Evolutionary conservation across 2,888 invertebrate species (phyloP), one percentile per base, ranked within the genome.

Genomic region (Catocala nupta): DNA sequence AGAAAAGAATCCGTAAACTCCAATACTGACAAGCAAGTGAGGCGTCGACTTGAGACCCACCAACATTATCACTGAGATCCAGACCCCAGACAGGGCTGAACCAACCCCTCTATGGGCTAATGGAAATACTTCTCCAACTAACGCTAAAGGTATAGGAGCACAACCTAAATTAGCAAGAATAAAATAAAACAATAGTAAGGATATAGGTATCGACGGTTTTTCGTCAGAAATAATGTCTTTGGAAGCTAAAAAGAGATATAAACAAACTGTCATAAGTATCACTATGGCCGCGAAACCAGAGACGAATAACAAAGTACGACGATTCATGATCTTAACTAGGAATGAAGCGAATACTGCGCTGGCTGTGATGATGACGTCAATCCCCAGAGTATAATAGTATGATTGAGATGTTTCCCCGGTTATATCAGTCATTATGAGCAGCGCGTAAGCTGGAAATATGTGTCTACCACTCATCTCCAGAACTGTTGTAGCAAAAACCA

Each of bases 71-170:
- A 85, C 5, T 0, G 87, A 86, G 10, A 88, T 48, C 1, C 83
- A 63, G 0, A 82, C 57, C 0, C 90, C 90, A 0, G 82, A 71
- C 0, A 82, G 65, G 0, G 82, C 68, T 10, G 84, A 78, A 0
- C 90, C 90, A 0, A 81, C 80, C 8, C 84, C 86, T 72, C 86
- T 85, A 56, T 90, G 88, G 1, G 77, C 83, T 45, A 91, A 78
- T 0, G 91, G 91, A 47, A 86, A 87, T 5, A 91, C 61, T 70
- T 92, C 92, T 0, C 92, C 92, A 34, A 89, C 63, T n/a, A 91
- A 77, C 2, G 86, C 84, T 13, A 90, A 62, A 1, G 91, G 86
- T 56, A 91, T 88, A 0, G 89, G 84, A 7, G 89, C 85, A 56
- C 89, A 88, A 1, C 91, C 92, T 16, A 91, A 81, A 67, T 90